A percentile compares a stretch with the other conserved stretches of the same genome.
These are phyloP conservation scores for Chionis minor DNA, from an alignment of 2,113 vertebrate genomes.

Conservation along the genomic window DNA sequence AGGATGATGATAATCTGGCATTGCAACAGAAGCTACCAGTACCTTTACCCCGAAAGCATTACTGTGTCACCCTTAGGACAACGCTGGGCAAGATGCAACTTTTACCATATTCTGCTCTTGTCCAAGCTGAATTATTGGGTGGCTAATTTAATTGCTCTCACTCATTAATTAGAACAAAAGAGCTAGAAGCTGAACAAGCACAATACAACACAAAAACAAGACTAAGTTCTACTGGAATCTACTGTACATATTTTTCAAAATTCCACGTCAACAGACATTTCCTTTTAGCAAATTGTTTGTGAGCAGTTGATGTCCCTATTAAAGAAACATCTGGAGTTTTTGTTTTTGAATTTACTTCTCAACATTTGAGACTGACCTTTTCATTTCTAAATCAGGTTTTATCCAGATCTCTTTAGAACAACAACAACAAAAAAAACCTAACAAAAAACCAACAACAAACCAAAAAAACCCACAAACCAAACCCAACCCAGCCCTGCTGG, in stretches of 20 bases:
- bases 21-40: not conserved
- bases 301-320: constrained; percentile 3
- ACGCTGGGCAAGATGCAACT: not conserved
- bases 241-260: not conserved
- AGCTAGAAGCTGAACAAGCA: not conserved
- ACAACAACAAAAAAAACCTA: not conserved
- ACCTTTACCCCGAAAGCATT: not conserved
- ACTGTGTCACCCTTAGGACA: not conserved
- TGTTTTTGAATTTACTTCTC: constrained; percentile 21
- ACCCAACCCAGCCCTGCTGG: not conserved
- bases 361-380: constrained; percentile 32
- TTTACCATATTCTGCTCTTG: not conserved
- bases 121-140: not conserved
- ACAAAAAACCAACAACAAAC: too few species aligned
- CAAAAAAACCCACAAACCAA: too few species aligned
- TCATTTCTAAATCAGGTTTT: constrained; percentile 3
- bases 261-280: constrained; percentile 42
- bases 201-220: not conserved
- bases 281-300: constrained; percentile 47
- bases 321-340: constrained; percentile 52
- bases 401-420: not conserved
- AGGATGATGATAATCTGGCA: not conserved
- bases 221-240: not conserved
- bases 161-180: not conserved
- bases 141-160: not conserved